Evolutionary conservation across 2,113 vertebrate genomes (phyloP).

Genomic region (Petrocephalus microphthalmus): DNA sequence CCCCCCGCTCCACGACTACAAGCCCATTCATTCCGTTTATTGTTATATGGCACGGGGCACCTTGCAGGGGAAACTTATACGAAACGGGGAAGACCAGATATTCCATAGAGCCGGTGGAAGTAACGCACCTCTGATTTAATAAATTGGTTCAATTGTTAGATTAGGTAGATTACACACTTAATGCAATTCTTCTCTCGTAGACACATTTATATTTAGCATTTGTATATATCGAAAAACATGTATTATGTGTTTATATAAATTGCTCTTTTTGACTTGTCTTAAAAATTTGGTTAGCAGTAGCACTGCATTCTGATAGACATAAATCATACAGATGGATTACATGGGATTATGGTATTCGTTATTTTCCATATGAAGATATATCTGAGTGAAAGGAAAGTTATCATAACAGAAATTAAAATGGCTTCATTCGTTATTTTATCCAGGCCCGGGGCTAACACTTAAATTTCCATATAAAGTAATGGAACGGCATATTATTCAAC

Average conservation of each 20-base stretch:
- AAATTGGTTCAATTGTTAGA: not conserved
- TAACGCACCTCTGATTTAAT: not conserved
- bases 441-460: conserved; percentile 47
- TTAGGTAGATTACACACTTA: not conserved
- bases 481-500: conserved; percentile 59
- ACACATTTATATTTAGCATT: not conserved
- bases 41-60: not conserved
- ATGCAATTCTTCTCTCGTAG: not conserved
- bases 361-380: conserved; percentile 60
- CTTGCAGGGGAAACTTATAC: not conserved
- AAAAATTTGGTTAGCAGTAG: conserved; percentile 41
- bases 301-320: conserved; percentile 57
- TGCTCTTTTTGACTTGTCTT: conserved; percentile 19
- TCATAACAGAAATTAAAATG: conserved; percentile 67
- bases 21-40: not conserved
- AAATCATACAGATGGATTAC: conserved; percentile 65
- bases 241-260: not conserved
- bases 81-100: not conserved
- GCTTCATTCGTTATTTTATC: conserved; percentile 58
- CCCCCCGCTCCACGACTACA: not conserved
- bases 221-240: not conserved
- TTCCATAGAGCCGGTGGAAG: not conserved
- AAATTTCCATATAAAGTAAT: conserved; percentile 67
- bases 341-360: conserved; percentile 57
- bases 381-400: conserved; percentile 66